Conservation (phyloP, 2,888 invertebrate genomes). For the Tethea ocularis region DNA sequence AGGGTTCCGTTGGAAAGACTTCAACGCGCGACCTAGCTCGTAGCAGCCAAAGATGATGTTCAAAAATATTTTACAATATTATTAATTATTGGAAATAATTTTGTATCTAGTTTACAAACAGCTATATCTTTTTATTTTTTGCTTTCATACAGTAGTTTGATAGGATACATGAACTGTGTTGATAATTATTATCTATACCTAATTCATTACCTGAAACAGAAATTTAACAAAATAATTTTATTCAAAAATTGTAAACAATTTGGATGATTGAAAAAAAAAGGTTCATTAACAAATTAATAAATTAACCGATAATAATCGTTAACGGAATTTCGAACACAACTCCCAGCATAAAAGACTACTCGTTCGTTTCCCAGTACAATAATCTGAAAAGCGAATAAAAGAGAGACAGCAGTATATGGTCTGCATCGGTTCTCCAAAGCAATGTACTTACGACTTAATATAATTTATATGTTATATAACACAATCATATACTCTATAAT, state of each 20-base stretch:
- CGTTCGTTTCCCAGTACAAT: constrained; percentile 37
- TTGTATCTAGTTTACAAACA: too few relatives aligned
- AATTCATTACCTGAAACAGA: too few relatives aligned
- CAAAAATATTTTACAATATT: not conserved
- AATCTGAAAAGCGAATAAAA: constrained; percentile 54
- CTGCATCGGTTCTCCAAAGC: constrained; percentile 56
- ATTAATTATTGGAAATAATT: not conserved
- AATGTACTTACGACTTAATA: constrained; percentile 36
- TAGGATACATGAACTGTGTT: too few relatives aligned
- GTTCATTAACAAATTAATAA: not conserved
- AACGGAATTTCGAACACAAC: not conserved
- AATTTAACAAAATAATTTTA: too few relatives aligned
- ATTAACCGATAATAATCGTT: not conserved
- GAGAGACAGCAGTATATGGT: constrained; percentile 45
- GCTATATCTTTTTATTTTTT: too few relatives aligned
- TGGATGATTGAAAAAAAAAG: not conserved
- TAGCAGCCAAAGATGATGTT: not conserved
- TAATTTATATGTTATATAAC: not conserved
- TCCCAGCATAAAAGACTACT: constrained; percentile 34
- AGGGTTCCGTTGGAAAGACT: constrained; percentile 57
- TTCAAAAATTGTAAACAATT: too few relatives aligned
- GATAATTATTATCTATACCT: too few relatives aligned
- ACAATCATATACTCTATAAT: constrained; percentile 10
- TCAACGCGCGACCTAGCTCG: constrained; percentile 56
- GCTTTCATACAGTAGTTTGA: too few relatives aligned